Evolutionary conservation across 2,888 invertebrate genomes (phyloP).

Genomic region (Unio delphinus): DNA sequence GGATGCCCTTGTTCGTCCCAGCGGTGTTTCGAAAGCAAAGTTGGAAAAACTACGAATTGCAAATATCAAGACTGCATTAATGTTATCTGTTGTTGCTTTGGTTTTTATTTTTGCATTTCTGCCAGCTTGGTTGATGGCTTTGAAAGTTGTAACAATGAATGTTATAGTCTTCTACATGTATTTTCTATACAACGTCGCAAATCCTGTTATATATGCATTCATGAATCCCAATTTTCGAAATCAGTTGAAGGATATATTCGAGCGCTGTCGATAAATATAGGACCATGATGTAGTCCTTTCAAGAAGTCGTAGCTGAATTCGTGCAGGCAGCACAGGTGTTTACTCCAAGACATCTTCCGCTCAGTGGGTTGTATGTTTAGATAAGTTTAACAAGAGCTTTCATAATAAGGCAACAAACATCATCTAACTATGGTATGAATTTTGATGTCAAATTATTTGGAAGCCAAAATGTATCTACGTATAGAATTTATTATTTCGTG

Average conservation of each 20-base stretch:
- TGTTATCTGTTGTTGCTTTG: slow-evolving; percentile 70
- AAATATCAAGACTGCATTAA: slow-evolving; percentile 69
- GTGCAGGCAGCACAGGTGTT: too few species aligned
- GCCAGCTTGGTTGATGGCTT: slow-evolving; percentile 68
- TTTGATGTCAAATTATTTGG: too few species aligned
- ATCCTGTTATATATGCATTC: slow-evolving; percentile 70
- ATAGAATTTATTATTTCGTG: too few species aligned
- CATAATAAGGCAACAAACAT: too few species aligned
- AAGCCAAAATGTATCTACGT: too few species aligned
- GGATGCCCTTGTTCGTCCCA: slow-evolving; percentile 19
- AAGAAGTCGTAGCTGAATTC: too few species aligned
- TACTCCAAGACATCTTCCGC: too few species aligned
- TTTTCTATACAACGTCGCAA: slow-evolving; percentile 70
- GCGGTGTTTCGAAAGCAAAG: slow-evolving; percentile 32
- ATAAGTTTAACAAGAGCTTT: too few species aligned
- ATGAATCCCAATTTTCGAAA: slow-evolving; percentile 62
- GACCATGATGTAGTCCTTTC: too few species aligned
- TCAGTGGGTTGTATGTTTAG: too few species aligned
- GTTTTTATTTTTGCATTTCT: slow-evolving; percentile 69
- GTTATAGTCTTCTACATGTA: slow-evolving; percentile 67
- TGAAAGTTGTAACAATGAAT: slow-evolving; percentile 53
- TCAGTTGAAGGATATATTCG: slow-evolving; percentile 26
- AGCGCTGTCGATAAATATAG: slow-evolving; percentile 1
- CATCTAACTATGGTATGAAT: too few species aligned
- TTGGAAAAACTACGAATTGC: slow-evolving; percentile 55